phyloP scores from a whole-genome alignment of 1,140 invertebrate species.

The Diabrotica virgifera region DNA sequence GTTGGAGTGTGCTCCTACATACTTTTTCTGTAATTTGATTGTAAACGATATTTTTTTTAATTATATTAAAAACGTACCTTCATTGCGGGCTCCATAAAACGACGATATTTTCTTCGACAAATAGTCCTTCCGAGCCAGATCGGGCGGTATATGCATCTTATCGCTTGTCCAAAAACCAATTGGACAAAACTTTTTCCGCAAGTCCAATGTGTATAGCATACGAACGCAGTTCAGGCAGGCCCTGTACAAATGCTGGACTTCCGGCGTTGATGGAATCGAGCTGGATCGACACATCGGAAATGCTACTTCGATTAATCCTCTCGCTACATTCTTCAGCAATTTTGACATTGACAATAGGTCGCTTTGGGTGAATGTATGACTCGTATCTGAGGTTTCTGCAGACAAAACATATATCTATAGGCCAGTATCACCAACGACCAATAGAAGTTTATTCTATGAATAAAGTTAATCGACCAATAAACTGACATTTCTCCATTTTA shows the following conservation, averaged over 20 bases:
- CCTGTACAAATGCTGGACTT: slow-evolving; percentile 44
- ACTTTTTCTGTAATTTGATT: too few relatives aligned
- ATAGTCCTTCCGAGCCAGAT: slow-evolving; percentile 60
- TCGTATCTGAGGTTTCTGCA: slow-evolving; percentile 47
- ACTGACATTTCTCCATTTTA: too few relatives aligned
- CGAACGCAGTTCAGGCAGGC: slow-evolving; percentile 42
- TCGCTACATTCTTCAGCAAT: slow-evolving; percentile 74
- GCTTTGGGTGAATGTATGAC: slow-evolving; percentile 62
- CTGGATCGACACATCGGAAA: slow-evolving; percentile 68
- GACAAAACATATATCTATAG: background rate
- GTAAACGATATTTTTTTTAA: background rate
- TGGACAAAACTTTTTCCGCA: slow-evolving; percentile 70
- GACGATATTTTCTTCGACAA: slow-evolving; percentile 56
- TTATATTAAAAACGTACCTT: background rate
- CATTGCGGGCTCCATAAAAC: slow-evolving; percentile 38
- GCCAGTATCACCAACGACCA: too few relatives aligned
- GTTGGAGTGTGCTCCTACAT: too few relatives aligned
- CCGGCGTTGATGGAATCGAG: slow-evolving; percentile 37
- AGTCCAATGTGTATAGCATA: slow-evolving; percentile 44
- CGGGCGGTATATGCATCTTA: slow-evolving; percentile 63
- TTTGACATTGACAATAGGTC: slow-evolving; percentile 66
- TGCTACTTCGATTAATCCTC: slow-evolving; percentile 86
- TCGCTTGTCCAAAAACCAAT: slow-evolving; percentile 74
- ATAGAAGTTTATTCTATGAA: too few relatives aligned
- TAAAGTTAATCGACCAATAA: too few relatives aligned